Percentiles rank a stretch among this genome's conserved stretches.
These are phyloP conservation scores for Clusia tigrina DNA, from an alignment of 2,888 invertebrate species.

Conservation along the genomic window DNA sequence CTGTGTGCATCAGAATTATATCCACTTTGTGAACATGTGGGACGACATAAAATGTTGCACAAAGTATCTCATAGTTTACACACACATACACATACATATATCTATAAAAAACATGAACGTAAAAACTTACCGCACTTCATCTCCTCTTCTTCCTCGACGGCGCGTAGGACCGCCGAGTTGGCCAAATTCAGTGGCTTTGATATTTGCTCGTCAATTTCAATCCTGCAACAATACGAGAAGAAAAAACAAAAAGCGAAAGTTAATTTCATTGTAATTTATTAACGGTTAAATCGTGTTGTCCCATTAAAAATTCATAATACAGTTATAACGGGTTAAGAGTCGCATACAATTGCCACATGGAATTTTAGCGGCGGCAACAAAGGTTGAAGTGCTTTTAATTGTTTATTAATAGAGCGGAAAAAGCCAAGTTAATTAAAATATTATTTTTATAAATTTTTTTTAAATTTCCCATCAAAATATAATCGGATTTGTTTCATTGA, in stretches of 20 bases:
- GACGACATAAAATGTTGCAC: too few species aligned
- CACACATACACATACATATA: constrained; percentile 14
- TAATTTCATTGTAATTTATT: too few species aligned
- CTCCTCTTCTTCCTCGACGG: constrained; percentile 84
- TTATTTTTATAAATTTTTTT: background rate
- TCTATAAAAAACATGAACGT: background rate
- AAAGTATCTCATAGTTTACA: too few species aligned
- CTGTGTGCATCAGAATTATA: constrained; percentile 14
- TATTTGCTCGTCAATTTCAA: constrained; percentile 77
- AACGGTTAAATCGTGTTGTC: too few species aligned
- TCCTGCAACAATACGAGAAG: constrained; percentile 68
- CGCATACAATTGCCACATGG: too few species aligned
- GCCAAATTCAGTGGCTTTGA: constrained; percentile 80
- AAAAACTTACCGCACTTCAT: constrained; percentile 70
- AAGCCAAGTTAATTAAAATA: constrained; percentile 39
- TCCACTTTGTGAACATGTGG: background rate
- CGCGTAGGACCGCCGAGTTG: constrained; percentile 84
- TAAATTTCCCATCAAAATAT: background rate
- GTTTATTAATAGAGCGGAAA: too few species aligned
- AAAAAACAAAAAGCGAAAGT: constrained; percentile 9
- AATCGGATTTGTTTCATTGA: too few species aligned
- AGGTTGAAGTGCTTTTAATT: too few species aligned
- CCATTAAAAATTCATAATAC: too few species aligned
- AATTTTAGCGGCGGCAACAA: too few species aligned
- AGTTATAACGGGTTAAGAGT: too few species aligned